Base-by-base conservation (phyloP, 2,888 invertebrate genomes). In the Arenicola marina region DNA sequence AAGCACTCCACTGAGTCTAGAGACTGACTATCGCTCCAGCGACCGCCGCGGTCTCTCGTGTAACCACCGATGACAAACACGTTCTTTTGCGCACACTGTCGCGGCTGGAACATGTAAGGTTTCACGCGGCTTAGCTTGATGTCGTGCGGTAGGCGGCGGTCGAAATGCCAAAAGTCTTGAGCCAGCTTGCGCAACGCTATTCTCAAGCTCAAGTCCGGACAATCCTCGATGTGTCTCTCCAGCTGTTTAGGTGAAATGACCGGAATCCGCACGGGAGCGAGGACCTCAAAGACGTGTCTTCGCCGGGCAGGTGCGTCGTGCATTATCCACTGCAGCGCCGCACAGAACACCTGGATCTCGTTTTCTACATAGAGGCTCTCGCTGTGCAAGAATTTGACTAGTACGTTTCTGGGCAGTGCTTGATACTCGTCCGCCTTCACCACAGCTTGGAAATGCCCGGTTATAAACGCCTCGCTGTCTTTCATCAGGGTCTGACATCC, bases 51-150 rank as follows among this genome's bases (percentile, higher is more conserved):
- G 88, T 92, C 92, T 56, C 93, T 88, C 75, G 91, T 90, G 1
- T 92, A 92, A 18, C 95, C 95, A 29, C 95, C 95, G 67, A 92
- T 91, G 51, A 95, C 89, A 76, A 92, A 89, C 67, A 95, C 90
- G 78, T 91, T 89, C 80, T 93, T 93, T 68, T 93, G 91, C 0
- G 94, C 92, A 78, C 92, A 89, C 70, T 90, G 88, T 4, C 95
- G 87, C 0, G 94, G 94, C 78, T 90, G 89, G 26, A 66, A 63
- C 18, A 70, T 54, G 44, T 66, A 67, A 4, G 67, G 67, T 43
- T 63, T 62, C n/a, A n/a, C n/a, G n/a, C 63, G 59, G 28, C 60
- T 28, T 18, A 59, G 2, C 26, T 44, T 34, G 2, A 56, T 24
- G 24, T 64, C 57, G n/a, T 33, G 24, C 29, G 55, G 29, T 7